Evolutionary conservation across 2,888 invertebrate species (phyloP).

Genomic region (Taphrorychus bicolor): DNA sequence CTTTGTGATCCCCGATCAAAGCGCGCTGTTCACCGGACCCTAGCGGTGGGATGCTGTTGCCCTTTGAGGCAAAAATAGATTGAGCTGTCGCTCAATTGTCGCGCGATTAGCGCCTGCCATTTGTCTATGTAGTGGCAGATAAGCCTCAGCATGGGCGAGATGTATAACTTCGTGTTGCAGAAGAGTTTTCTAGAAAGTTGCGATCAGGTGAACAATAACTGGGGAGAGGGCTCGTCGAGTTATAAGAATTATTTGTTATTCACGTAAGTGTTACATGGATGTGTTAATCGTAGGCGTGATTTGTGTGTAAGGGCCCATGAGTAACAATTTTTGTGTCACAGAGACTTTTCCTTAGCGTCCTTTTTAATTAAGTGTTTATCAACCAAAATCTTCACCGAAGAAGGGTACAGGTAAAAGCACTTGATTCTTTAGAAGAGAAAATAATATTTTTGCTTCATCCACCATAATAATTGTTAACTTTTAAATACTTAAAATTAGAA

Average conservation of each 20-base stretch:
- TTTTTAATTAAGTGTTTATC: too few relatives aligned
- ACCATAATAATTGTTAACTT: too few relatives aligned
- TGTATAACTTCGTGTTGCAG: constrained; percentile 48
- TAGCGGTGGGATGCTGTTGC: constrained; percentile 8
- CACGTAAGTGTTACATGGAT: neutral
- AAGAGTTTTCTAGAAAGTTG: constrained; percentile 45
- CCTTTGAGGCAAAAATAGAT: constrained; percentile 32
- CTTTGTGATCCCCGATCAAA: constrained; percentile 22
- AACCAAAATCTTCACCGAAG: too few relatives aligned
- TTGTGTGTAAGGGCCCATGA: too few relatives aligned
- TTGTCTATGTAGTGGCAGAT: constrained; percentile 11
- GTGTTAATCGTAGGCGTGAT: too few relatives aligned
- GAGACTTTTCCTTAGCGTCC: too few relatives aligned
- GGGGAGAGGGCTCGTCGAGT: constrained; percentile 45
- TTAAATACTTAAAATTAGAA: too few relatives aligned
- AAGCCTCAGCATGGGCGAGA: constrained; percentile 10
- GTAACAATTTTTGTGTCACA: too few relatives aligned
- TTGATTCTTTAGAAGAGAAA: too few relatives aligned
- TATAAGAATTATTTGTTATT: constrained; percentile 44
- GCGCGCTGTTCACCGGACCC: constrained; percentile 34
- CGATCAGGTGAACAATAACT: constrained; percentile 41
- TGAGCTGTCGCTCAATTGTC: neutral
- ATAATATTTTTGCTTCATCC: too few relatives aligned
- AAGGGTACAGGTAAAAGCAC: too few relatives aligned
- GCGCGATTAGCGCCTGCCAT: constrained; percentile 12